These are phyloP conservation scores for Daboia siamensis DNA, from an alignment of 2,113 vertebrate species.

Conservation along the genomic window DNA sequence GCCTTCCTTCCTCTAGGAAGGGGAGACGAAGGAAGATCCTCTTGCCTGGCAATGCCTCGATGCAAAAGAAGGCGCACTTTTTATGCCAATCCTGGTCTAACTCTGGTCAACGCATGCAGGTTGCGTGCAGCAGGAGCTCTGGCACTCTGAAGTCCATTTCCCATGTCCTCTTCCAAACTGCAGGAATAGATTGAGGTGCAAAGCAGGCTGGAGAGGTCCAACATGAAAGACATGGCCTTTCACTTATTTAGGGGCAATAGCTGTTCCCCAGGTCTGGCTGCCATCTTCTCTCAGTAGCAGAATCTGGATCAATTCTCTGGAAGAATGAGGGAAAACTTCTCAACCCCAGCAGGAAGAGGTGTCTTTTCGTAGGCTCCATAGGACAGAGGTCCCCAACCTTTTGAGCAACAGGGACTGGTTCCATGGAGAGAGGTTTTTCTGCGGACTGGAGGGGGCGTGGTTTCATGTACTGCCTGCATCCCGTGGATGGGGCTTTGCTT, in stretches of 20 bases:
- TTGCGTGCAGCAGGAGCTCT: neutral
- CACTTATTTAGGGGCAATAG: neutral
- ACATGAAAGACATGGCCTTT: neutral
- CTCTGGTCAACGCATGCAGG: neutral
- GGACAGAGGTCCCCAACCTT: too few species aligned
- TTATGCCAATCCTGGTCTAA: neutral
- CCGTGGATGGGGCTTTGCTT: too few species aligned
- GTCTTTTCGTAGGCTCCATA: too few species aligned
- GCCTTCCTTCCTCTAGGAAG: neutral
- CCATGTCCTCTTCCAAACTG: neutral
- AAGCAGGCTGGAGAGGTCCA: neutral
- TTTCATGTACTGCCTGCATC: too few species aligned
- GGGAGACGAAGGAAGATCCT: neutral
- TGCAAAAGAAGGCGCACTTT: neutral
- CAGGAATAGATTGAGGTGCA: neutral
- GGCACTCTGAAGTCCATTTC: neutral
- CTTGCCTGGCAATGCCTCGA: neutral
- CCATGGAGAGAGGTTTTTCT: too few species aligned
- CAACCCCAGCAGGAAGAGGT: neutral
- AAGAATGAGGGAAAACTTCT: neutral
- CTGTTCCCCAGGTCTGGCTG: too few species aligned
- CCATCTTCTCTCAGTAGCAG: neutral
- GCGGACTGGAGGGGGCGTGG: too few species aligned
- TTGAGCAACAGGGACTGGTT: too few species aligned
- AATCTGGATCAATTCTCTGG: too few species aligned